A percentile compares a stretch with the other conserved stretches of the same genome.
Conservation (phyloP, 2,797 vertebrate genomes). For the Sarcophilus harrisii region DNA sequence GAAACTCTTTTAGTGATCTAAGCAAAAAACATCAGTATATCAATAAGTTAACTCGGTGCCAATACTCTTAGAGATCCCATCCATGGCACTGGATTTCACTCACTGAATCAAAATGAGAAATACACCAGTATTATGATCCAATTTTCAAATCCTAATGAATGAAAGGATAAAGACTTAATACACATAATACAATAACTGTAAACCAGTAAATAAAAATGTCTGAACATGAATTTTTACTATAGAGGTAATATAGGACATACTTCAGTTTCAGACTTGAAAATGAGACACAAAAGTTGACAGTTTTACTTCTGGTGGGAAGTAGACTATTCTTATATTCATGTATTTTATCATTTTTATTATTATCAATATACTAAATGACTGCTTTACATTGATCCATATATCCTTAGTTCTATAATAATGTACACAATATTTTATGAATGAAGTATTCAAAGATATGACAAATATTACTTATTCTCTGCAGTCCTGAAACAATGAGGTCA, state of each 20-base stretch:
- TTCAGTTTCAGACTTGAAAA: conserved; percentile 48
- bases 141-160: conserved; percentile 65
- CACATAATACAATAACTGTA: conserved; percentile 59
- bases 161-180: conserved; percentile 63
- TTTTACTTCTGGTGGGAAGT: conserved; percentile 40
- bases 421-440: conserved; percentile 23
- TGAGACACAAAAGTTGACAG: conserved; percentile 25
- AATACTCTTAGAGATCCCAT: conserved; percentile 72
- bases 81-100: conserved; percentile 78
- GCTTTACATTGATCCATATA: conserved; percentile 43
- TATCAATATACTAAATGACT: conserved; percentile 32
- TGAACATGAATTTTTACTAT: conserved; percentile 35
- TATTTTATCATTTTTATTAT: conserved; percentile 17
- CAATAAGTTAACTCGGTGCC: conserved; percentile 69
- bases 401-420: conserved; percentile 16
- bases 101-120: conserved; percentile 80
- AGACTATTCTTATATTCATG: conserved; percentile 26
- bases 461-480: not conserved
- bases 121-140: conserved; percentile 71
- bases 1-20: conserved; percentile 70
- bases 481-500: conserved; percentile 3
- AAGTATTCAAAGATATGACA: conserved; percentile 14
- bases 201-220: conserved; percentile 53
- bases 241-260: conserved; percentile 41
- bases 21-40: conserved; percentile 78